phyloP scores from a whole-genome alignment of 2,113 vertebrate genomes.

The Corvus cornix region DNA sequence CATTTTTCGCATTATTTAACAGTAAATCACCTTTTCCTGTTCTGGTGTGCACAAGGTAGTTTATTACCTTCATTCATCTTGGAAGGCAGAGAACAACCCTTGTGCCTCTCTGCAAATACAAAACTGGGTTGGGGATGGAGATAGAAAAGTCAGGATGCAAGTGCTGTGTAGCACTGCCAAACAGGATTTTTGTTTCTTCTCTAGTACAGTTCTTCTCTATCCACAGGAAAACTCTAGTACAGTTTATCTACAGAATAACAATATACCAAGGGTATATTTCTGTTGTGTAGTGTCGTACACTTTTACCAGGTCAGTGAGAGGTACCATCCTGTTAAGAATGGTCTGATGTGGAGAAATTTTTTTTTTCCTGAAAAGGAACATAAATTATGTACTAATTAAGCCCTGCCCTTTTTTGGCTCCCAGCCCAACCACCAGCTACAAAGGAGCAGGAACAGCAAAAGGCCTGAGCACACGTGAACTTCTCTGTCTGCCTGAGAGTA shows the following conservation, averaged over 20 bases:
- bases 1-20: not conserved
- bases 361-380: not conserved
- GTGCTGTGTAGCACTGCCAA: not conserved
- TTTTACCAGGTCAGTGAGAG: not conserved
- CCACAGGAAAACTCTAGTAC: not conserved
- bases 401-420: slow-evolving; percentile 39
- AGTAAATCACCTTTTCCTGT: not conserved
- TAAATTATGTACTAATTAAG: slow-evolving; percentile 25
- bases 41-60: not conserved
- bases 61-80: not conserved
- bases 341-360: not conserved
- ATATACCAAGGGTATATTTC: not conserved
- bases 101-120: not conserved
- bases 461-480: not conserved
- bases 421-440: not conserved
- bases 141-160: not conserved
- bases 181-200: not conserved
- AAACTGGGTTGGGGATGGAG: not conserved
- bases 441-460: slow-evolving; percentile 9
- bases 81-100: not conserved
- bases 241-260: not conserved
- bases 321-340: not conserved
- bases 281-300: not conserved
- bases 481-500: not conserved
- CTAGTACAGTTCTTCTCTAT: not conserved